Conservation (phyloP, 2,113 vertebrate genomes). For the Hemiscyllium ocellatum region DNA sequence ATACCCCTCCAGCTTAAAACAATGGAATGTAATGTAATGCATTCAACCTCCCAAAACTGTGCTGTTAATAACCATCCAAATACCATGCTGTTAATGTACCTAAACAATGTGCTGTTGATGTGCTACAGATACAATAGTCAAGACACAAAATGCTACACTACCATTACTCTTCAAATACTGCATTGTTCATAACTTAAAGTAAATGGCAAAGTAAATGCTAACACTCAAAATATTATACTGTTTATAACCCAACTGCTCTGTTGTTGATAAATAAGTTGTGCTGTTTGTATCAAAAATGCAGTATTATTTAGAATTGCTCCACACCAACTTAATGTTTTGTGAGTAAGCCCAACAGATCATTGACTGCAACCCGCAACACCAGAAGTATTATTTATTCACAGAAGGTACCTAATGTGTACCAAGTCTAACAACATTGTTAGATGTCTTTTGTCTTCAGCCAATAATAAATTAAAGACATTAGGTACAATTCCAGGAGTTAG, state of each 20-base stretch:
- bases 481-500: not conserved
- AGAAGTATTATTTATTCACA: not conserved
- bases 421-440: not conserved
- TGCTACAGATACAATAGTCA: not conserved
- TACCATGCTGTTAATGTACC: not conserved
- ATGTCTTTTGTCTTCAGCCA: not conserved
- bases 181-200: not conserved
- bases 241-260: not conserved
- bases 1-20: not conserved
- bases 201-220: not conserved
- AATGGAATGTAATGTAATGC: not conserved
- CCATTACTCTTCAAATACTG: not conserved
- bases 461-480: not conserved
- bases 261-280: not conserved
- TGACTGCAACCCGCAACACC: not conserved
- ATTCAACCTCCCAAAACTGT: not conserved
- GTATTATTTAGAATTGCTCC: not conserved
- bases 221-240: not conserved
- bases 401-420: too few species aligned
- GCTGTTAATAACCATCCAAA: not conserved
- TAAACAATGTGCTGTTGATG: not conserved
- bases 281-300: not conserved
- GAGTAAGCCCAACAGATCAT: not conserved
- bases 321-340: not conserved
- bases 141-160: not conserved